Base-by-base conservation (phyloP, 2,113 vertebrate species). In the Menura novaehollandiae region DNA sequence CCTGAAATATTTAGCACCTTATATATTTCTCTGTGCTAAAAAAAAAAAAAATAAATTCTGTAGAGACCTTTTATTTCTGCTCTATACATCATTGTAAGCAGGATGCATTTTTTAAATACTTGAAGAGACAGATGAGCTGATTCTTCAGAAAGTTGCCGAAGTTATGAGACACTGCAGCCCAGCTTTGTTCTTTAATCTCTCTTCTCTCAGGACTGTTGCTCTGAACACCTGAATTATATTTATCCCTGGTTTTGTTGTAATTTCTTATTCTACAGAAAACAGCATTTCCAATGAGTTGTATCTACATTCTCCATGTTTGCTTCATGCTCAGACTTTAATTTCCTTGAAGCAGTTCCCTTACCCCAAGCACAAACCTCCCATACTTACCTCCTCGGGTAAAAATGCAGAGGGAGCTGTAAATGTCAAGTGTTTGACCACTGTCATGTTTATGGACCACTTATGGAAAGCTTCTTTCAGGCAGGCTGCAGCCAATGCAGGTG, bases 1-100 rank as follows among this genome's bases (percentile, higher is more conserved):
- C 33, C 58, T 94, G 94, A 96, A 97, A 97, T 94, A 96, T 93
- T 88, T 91, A 96, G 72, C 39, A 80, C 55, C 71, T 95, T 95
- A 93, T 91, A 79, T 95, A 90, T 94, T 91, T 93, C 79, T 67
- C 73, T 46, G 59, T 82, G 55, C 71, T 85, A 84, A 94, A 95
- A 93, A 91, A 68, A 85, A 86, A 64, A 28, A 16, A 41, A 74
- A n/a, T n/a, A 46, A 37, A 11, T 19, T 85, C 39, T 63, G 52
- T 73, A 37, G 79, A 93, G 73, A 84, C 13, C 27, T 95, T 93
- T 95, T 72, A 59, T 92, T 91, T 93, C 66, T 93, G 33, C 44
- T 64, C 84, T 85, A 89, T 86, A 88, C 60, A 93, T 96, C 95
- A 96, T 10, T 79, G 86, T 88, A 96, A 96, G 71, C 67, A 62